phyloP scores from a whole-genome alignment of 2,797 vertebrate genomes.

The Thamnophis elegans region DNA sequence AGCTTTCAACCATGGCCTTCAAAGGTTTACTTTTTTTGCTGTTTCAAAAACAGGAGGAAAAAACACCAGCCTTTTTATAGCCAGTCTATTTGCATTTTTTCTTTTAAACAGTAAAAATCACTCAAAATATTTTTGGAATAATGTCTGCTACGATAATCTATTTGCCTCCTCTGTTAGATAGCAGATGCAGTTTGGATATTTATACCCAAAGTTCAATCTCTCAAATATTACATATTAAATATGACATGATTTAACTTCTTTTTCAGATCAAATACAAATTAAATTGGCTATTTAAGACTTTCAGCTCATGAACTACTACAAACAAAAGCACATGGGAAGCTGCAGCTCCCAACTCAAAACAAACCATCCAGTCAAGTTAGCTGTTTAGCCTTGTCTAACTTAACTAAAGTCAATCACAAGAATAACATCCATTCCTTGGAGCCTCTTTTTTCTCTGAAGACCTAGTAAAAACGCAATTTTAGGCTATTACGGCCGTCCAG shows the following conservation, averaged over 20 bases:
- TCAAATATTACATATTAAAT: no score
- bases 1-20: constrained; percentile 28
- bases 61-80: not conserved
- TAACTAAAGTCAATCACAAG: not conserved
- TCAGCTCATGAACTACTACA: constrained; percentile 29
- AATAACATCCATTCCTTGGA: not conserved
- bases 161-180: not conserved
- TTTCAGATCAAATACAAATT: constrained; percentile 26
- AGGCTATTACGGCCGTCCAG: constrained; percentile 35
- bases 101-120: constrained; percentile 17
- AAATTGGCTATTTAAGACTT: constrained; percentile 30
- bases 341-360: constrained; percentile 1
- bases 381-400: constrained; percentile 32
- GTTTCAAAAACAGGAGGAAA: not conserved
- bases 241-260: not conserved
- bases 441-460: not conserved
- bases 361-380: constrained; percentile 32
- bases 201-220: not conserved
- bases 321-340: constrained; percentile 10
- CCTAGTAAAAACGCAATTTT: constrained; percentile 15
- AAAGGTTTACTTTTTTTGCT: not conserved
- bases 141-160: constrained; percentile 22
- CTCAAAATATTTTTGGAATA: constrained; percentile 42
- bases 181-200: not conserved
- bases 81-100: not conserved